Evolutionary conservation across 2,888 invertebrate genomes (phyloP).

Genomic region (Rotaria magnacalcarata): DNA sequence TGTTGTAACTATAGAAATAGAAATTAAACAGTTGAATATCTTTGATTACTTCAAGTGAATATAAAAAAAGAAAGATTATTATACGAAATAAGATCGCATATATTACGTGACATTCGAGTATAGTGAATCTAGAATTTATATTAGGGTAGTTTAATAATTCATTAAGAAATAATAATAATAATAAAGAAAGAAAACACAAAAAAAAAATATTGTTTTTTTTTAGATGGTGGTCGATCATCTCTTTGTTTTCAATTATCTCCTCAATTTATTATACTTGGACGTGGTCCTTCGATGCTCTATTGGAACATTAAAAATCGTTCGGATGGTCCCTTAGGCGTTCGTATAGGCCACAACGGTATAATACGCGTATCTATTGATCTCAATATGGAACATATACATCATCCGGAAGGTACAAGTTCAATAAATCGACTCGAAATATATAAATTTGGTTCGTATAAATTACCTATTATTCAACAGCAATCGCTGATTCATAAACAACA

Average conservation of each 20-base stretch:
- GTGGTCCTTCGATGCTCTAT: not conserved
- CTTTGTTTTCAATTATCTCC: not conserved
- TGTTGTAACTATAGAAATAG: constrained; percentile 7
- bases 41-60: not conserved
- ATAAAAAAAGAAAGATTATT: no score
- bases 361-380: not conserved
- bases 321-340: not conserved
- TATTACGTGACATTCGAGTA: no score
- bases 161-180: no score
- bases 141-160: no score
- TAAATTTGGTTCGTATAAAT: not conserved
- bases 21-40: not conserved
- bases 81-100: no score
- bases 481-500: not conserved
- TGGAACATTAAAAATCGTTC: not conserved
- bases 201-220: not conserved
- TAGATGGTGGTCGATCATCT: not conserved
- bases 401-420: not conserved
- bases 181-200: not conserved
- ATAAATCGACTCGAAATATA: not conserved
- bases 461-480: not conserved
- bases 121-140: no score
- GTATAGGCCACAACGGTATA: not conserved
- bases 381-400: not conserved
- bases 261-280: not conserved